Percentiles rank a stretch among this genome's conserved stretches.
These are phyloP conservation scores for Camponotus floridanus DNA, from an alignment of 1,140 invertebrate genomes.

Conservation along the genomic window DNA sequence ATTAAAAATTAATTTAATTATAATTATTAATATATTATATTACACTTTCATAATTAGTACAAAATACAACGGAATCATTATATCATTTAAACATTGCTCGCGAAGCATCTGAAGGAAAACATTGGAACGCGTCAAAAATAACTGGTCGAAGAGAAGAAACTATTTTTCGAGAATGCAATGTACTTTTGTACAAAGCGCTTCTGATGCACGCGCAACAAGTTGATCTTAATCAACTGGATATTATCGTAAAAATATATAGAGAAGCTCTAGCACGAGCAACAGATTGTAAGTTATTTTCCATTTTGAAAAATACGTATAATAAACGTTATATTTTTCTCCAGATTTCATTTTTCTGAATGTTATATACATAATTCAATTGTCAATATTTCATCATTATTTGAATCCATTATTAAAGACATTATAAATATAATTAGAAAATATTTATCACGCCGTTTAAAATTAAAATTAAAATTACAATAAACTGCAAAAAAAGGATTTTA, in stretches of 20 bases:
- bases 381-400: not conserved
- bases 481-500: too few species aligned
- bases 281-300: constrained; percentile 82
- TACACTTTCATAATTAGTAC: constrained; percentile 66
- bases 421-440: not conserved
- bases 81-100: constrained; percentile 76
- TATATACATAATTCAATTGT: not conserved
- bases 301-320: not conserved
- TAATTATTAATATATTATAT: not conserved
- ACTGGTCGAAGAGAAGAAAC: constrained; percentile 69
- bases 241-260: constrained; percentile 84
- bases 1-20: not conserved
- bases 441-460: not conserved
- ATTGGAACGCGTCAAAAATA: constrained; percentile 79
- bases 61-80: constrained; percentile 76
- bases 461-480: not conserved
- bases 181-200: constrained; percentile 84
- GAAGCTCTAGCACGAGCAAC: constrained; percentile 85
- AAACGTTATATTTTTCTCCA: not conserved
- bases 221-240: constrained; percentile 78
- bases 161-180: constrained; percentile 85
- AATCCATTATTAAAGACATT: not conserved
- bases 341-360: not conserved
- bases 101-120: constrained; percentile 75
- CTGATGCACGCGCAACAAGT: constrained; percentile 81